Evolutionary conservation across 2,113 vertebrate species (phyloP), one percentile per base, ranked within the genome.

Genomic region (Aldabrachelys gigantea): DNA sequence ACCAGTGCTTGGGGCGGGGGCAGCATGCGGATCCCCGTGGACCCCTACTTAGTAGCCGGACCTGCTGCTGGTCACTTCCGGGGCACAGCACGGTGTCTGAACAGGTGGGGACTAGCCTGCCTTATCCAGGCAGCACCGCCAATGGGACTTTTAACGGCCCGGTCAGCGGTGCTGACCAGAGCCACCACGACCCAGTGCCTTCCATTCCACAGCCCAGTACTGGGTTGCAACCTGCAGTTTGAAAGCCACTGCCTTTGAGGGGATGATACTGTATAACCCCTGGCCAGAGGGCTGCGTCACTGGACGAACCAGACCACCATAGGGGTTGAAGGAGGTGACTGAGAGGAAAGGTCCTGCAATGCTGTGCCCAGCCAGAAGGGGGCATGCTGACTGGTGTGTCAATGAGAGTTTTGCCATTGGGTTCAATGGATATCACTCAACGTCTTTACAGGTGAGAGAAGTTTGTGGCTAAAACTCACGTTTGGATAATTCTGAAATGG

Each of bases 41-140:
- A 6, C 52, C 17, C 52, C 52, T 6, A 6, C 52, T 19, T 21
- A 21, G 52, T 19, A 53, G 52, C 52, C 3, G 2, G 52, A 53
- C 52, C 21, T 54, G 52, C 52, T 53, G 53, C 53, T 54, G 53
- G 53, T 22, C 21, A 4, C 53, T 54, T 54, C 53, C 1, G 3
- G 21, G 53, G 19, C 3, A 8, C 53, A 54, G 21, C 3, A 1
- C 1, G 3, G 21, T 54, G 21, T 54, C 21, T 3, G 53, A 54
- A 22, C 19, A 54, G 8, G 53, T 54, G 22, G 53, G 53, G 8
- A 54, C 53, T 22, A 54, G 19, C 53, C 21, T 54, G 53, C 53
- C 53, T 54, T 54, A 54, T 3, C 53, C 5, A 1, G 52, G 53
- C 53, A 54, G 53, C 53, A 54, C 8, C 21, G 21, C 53, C 21